A percentile compares a stretch with the other conserved stretches of the same genome.
phyloP scores from a whole-genome alignment of 1,140 invertebrate species.

The Drosophila kurseongensis region DNA sequence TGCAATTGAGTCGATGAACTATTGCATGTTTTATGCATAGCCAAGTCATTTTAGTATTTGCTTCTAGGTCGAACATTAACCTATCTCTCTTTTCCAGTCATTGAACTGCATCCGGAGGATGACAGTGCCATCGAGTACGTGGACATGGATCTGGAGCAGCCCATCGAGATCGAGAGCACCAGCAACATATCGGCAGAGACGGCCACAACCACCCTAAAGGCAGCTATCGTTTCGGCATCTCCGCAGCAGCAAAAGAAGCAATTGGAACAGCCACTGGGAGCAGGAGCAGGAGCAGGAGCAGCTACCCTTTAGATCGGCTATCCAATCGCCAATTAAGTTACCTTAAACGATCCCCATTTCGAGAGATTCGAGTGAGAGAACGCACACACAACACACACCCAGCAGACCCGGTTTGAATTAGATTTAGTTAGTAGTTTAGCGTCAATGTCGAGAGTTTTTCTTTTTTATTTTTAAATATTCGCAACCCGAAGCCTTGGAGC shows the following conservation, averaged over 20 bases:
- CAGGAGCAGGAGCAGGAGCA: constrained; percentile 16
- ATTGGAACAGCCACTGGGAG: constrained; percentile 28
- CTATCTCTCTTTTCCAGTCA: constrained; percentile 42
- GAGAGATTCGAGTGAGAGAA: constrained; percentile 34
- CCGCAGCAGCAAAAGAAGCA: constrained; percentile 18
- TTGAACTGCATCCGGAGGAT: constrained; percentile 73
- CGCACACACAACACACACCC: constrained; percentile 62
- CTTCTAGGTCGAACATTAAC: not conserved
- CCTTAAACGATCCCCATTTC: constrained; percentile 17
- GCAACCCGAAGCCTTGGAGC: constrained; percentile 27
- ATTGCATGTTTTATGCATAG: no score
- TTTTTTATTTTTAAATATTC: constrained; percentile 6
- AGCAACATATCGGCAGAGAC: constrained; percentile 64
- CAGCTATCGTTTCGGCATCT: constrained; percentile 36
- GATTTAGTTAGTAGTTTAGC: constrained; percentile 67
- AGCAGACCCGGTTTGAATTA: constrained; percentile 68
- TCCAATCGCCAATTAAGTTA: constrained; percentile 8
- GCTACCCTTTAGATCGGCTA: constrained; percentile 32
- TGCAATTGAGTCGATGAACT: no score
- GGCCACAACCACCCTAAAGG: constrained; percentile 47
- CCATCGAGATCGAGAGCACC: constrained; percentile 71
- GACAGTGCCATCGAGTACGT: constrained; percentile 80
- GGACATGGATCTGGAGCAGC: constrained; percentile 77
- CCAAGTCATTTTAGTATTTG: not conserved
- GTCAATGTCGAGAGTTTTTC: constrained; percentile 49